phyloP scores from a whole-genome alignment of 2,797 vertebrate genomes.

The Darevskia nairensis region DNA sequence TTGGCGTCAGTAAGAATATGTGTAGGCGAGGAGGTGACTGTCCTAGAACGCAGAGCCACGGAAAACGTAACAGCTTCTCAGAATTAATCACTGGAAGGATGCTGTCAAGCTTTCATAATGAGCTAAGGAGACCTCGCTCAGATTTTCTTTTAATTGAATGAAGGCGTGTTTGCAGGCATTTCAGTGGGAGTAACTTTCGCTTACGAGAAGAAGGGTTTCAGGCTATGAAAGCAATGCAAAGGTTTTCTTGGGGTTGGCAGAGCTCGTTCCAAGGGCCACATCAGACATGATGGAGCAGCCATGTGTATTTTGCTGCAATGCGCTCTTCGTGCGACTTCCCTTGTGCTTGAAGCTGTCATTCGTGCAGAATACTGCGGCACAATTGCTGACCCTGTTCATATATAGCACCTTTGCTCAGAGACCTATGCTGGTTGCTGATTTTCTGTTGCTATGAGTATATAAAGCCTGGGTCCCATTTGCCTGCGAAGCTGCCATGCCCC shows the following conservation, averaged over 20 bases:
- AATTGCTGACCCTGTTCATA: too few relatives aligned
- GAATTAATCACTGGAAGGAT: constrained; percentile 34
- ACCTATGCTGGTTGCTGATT: too few relatives aligned
- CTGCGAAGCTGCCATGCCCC: too few relatives aligned
- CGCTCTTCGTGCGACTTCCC: too few relatives aligned
- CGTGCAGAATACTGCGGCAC: too few relatives aligned
- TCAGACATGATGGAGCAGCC: not conserved
- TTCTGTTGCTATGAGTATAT: too few relatives aligned
- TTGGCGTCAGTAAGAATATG: not conserved
- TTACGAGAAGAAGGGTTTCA: constrained; percentile 20
- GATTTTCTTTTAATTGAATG: constrained; percentile 5
- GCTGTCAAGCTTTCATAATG: constrained; percentile 26
- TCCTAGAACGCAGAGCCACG: constrained; percentile 21
- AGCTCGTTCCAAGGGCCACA: not conserved
- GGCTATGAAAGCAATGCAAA: constrained; percentile 33
- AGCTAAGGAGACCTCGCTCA: constrained; percentile 24
- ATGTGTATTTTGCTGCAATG: not conserved
- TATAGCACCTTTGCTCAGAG: too few relatives aligned
- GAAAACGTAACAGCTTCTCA: not conserved
- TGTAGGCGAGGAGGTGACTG: not conserved
- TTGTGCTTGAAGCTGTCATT: too few relatives aligned
- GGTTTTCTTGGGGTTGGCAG: not conserved
- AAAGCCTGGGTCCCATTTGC: too few relatives aligned
- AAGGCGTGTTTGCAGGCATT: constrained; percentile 6
- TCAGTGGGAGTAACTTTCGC: constrained; percentile 30